A percentile compares a stretch with the other conserved stretches of the same genome.
Evolutionary conservation across 2,113 vertebrate species (phyloP).

Genomic region (Entelurus aequoreus): DNA sequence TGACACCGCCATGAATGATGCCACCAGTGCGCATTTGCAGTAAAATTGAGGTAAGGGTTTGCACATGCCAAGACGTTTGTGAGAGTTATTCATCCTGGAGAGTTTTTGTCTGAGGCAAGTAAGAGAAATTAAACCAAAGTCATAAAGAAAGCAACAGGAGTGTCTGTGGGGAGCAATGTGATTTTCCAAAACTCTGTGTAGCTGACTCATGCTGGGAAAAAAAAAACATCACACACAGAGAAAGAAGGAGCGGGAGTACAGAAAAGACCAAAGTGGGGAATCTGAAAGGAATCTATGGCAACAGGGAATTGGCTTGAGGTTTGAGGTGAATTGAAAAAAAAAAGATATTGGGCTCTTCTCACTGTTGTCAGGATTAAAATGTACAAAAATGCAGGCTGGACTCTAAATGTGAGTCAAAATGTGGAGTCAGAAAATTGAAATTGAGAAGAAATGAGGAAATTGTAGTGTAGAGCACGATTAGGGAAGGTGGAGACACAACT

Average conservation of each 20-base stretch:
- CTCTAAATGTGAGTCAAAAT: no score
- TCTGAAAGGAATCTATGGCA: not conserved
- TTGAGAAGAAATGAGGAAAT: slow-evolving; percentile 22
- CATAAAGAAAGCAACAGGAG: slow-evolving; percentile 27
- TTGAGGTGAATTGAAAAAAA: not conserved
- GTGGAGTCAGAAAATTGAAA: not conserved
- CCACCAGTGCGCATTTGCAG: no score
- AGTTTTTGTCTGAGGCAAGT: slow-evolving; percentile 46
- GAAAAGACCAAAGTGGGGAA: slow-evolving; percentile 4
- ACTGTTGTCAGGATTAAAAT: not conserved
- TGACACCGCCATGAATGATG: no score
- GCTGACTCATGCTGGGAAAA: slow-evolving; percentile 51
- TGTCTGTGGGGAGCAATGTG: slow-evolving; percentile 43
- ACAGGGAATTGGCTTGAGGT: not conserved
- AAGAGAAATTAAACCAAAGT: slow-evolving; percentile 45
- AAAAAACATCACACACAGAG: slow-evolving; percentile 45
- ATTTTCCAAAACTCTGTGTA: slow-evolving; percentile 25
- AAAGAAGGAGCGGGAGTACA: slow-evolving; percentile 4
- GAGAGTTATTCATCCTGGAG: no score
- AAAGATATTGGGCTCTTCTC: not conserved
- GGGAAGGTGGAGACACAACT: not conserved
- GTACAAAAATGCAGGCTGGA: no score
- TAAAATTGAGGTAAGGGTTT: slow-evolving; percentile 14
- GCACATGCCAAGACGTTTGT: not conserved
- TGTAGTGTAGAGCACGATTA: slow-evolving; percentile 7